Evolutionary conservation across 2,888 invertebrate species (phyloP), one percentile per base, ranked within the genome.

Genomic region (Blastobasis adustella): DNA sequence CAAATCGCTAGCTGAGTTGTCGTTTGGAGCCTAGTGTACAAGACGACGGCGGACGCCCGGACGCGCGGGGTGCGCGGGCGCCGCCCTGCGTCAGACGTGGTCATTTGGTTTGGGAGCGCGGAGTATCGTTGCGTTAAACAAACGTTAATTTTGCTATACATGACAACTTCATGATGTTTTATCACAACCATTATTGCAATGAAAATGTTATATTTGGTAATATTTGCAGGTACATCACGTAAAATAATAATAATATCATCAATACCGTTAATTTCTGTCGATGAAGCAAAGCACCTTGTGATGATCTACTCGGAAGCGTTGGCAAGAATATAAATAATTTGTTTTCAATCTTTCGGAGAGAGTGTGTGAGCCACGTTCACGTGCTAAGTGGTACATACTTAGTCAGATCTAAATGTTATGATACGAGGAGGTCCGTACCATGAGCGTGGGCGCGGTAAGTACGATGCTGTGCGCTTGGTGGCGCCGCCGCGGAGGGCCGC

Each of bases 131-230:
- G 68, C 66, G 60, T 72, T 64, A 66, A 71, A 67, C 60, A 59
- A 67, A 62, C 61, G 47, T 49, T 45, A 52, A 45, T 54, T 58
- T 63, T 60, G 62, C 67, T 67, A 61, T 61, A 66, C 63, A 69
- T 68, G 76, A 81, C 77, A 82, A 82, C 77, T 74, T 75, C 54
- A 73, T 78, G 73, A 78, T 77, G 69, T 71, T 73, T 71, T 79
- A 81, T 85, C 87, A 87, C 87, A 87, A 87, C 87, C 87, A 79
- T 82, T 82, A 82, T 79, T 83, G 83, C 78, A 84, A 82, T 79
- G 72, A 79, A 79, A 72, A 72, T 69, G 61, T 72, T 76, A 76
- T 76, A 76, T 85, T 86, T 85, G 82, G 85, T 83, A 76, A 77
- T 63, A 69, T 69, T 76, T 69, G 69, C 80, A 84, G 80, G 83